Evolutionary conservation across 1,140 invertebrate species (phyloP).

Genomic region (Penaeus indicus): DNA sequence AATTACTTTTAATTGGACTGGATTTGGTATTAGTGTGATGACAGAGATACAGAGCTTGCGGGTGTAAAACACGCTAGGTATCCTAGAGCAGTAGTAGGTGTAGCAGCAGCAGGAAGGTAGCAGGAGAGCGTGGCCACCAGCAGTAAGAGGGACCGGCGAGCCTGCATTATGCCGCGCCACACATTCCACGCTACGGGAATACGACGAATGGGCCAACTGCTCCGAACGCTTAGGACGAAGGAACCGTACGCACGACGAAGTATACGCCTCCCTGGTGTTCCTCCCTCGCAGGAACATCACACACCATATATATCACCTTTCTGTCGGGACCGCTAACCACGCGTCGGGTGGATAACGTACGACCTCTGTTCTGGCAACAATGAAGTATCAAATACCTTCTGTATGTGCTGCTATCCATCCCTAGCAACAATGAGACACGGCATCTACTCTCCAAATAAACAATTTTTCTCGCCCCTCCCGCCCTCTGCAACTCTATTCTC

Average conservation of each 20-base stretch:
- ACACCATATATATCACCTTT: no score
- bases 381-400: no score
- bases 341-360: no score
- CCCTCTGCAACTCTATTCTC: no score
- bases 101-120: neutral
- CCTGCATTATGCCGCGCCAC: conserved; percentile 42
- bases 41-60: conserved; percentile 43
- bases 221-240: no score
- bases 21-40: conserved; percentile 61
- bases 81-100: conserved; percentile 1
- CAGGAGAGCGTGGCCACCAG: conserved; percentile 2
- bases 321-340: no score
- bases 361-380: no score
- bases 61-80: conserved; percentile 24
- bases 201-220: neutral
- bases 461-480: no score
- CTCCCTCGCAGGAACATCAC: neutral
- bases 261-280: neutral
- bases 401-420: no score
- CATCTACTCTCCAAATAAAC: no score
- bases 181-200: conserved; percentile 40
- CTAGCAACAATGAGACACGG: no score
- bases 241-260: neutral
- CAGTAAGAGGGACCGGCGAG: neutral
- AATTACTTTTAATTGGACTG: conserved; percentile 63